Evolutionary conservation across 2,888 invertebrate genomes (phyloP).

Genomic region (Synergus itoensis): DNA sequence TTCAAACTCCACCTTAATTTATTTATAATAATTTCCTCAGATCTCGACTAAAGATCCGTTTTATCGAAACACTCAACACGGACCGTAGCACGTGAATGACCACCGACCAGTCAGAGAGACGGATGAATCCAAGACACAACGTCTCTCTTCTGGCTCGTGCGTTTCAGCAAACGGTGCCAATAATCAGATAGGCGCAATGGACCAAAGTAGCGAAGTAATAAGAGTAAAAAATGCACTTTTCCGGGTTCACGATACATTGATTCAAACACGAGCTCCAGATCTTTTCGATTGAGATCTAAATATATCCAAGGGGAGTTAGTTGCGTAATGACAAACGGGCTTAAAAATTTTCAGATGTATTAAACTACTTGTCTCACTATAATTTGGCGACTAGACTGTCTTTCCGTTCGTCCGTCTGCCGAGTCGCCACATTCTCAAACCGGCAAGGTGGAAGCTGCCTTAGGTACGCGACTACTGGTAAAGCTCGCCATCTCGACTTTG

Average conservation of each 20-base stretch:
- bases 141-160: not conserved
- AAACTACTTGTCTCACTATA: not conserved
- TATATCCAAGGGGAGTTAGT: slow-evolving; percentile 8
- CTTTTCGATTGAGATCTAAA: slow-evolving; percentile 6
- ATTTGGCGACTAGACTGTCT: not conserved
- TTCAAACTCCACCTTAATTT: not conserved
- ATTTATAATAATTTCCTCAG: not conserved
- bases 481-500: slow-evolving; percentile 74
- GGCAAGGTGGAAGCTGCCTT: slow-evolving; percentile 75
- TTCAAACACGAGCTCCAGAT: slow-evolving; percentile 21
- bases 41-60: not conserved
- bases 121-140: not conserved
- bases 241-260: not conserved
- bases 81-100: not conserved
- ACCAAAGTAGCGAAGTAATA: not conserved
- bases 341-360: not conserved
- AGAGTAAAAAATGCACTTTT: slow-evolving; percentile 11
- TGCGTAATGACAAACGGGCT: not conserved
- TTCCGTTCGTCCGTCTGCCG: slow-evolving; percentile 41
- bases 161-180: not conserved
- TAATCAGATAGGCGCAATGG: not conserved
- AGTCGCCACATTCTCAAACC: slow-evolving; percentile 66
- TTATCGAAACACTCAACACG: not conserved
- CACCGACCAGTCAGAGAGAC: not conserved
- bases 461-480: slow-evolving; percentile 72